Evolutionary conservation across 1,140 invertebrate species (phyloP).

Genomic region (Leptinotarsa texana): DNA sequence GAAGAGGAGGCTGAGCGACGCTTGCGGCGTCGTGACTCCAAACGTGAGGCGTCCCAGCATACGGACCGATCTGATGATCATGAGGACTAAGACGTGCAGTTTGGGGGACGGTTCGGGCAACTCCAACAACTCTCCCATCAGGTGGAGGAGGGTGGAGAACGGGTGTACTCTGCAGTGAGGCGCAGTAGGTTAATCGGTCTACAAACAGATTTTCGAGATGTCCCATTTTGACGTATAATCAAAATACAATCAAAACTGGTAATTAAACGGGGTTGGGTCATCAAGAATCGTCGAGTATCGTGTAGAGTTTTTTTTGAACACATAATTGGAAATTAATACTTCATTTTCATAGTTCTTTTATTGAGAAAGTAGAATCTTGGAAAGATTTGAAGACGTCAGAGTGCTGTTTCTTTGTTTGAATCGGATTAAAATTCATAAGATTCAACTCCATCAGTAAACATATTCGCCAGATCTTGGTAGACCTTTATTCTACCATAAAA

Average conservation of each 20-base stretch:
- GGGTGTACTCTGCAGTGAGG: conserved; percentile 33
- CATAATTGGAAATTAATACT: too few species aligned
- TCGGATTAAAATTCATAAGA: too few species aligned
- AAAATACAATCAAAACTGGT: neutral
- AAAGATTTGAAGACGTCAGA: too few species aligned
- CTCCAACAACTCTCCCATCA: conserved; percentile 37
- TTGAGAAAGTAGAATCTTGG: too few species aligned
- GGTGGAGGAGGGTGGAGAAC: conserved; percentile 37
- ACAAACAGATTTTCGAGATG: neutral
- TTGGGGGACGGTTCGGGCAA: conserved; percentile 57
- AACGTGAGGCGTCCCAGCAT: conserved; percentile 83
- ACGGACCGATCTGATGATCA: conserved; percentile 81
- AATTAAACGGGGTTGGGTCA: too few species aligned
- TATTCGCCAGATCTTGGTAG: too few species aligned
- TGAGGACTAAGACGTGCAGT: conserved; percentile 78
- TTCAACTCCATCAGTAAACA: too few species aligned
- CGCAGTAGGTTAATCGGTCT: neutral
- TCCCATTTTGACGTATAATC: neutral
- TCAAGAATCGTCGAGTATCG: too few species aligned
- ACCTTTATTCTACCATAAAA: too few species aligned
- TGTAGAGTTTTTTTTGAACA: too few species aligned
- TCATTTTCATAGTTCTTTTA: too few species aligned
- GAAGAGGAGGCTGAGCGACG: conserved; percentile 77
- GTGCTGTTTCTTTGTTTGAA: too few species aligned
- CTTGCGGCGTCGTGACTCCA: conserved; percentile 81